phyloP scores from a whole-genome alignment of 1,140 invertebrate species.

The Drosophila guanche region DNA sequence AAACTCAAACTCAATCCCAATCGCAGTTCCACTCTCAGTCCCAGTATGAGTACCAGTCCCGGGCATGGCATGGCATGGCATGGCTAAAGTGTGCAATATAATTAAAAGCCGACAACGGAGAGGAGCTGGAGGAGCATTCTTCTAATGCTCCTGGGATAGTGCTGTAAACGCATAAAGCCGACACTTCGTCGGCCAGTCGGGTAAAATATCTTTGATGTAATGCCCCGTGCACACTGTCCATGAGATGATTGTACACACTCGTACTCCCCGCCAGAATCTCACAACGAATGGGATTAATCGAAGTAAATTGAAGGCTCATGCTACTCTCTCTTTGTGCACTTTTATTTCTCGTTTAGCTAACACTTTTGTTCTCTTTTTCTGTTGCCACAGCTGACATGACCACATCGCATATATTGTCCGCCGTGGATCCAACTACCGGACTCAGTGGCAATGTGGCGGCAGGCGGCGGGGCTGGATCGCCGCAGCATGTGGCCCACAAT shows the following conservation, averaged over 20 bases:
- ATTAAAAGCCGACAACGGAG: conserved; percentile 82
- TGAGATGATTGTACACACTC: conserved; percentile 1
- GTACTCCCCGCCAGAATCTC: conserved; percentile 1
- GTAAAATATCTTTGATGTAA: conserved; percentile 69
- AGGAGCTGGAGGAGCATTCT: conserved; percentile 56
- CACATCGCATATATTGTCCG: conserved; percentile 87
- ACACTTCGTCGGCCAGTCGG: conserved; percentile 44
- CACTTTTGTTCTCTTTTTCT: background rate
- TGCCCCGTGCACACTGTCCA: conserved; percentile 37
- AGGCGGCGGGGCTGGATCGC: conserved; percentile 42
- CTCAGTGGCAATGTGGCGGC: conserved; percentile 69
- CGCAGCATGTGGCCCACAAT: conserved; percentile 67
- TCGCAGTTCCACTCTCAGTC: conserved; percentile 10
- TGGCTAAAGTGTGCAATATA: conserved; percentile 83
- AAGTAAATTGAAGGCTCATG: background rate
- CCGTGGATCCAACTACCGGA: conserved; percentile 86
- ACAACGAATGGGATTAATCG: background rate
- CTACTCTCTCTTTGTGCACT: conserved; percentile 9
- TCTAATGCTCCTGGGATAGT: conserved; percentile 69
- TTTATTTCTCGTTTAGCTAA: conserved; percentile 24
- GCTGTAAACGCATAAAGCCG: conserved; percentile 75
- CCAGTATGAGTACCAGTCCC: conserved; percentile 38
- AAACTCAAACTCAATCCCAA: background rate
- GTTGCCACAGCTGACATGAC: conserved; percentile 81
- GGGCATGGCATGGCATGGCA: conserved; percentile 52